Evolutionary conservation across 2,888 invertebrate genomes (phyloP), one percentile per base, ranked within the genome.

Genomic region (Calameuta filiformis): DNA sequence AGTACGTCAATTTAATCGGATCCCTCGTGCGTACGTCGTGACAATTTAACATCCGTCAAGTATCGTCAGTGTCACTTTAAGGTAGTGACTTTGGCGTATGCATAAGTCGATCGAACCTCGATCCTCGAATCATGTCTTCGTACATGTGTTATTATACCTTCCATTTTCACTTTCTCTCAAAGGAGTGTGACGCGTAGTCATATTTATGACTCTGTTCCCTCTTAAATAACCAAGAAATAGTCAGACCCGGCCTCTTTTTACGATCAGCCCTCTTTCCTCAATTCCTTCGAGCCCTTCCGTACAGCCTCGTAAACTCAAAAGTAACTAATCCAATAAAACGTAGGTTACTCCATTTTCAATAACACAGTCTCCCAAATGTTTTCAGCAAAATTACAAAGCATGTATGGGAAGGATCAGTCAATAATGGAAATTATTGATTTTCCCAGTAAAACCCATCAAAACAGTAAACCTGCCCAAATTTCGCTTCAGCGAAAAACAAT

Each of bases 181-280:
- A 73, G 75, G 34, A 56, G 73, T 35, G 56, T 73, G 75, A 35
- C 76, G 78, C 56, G 68, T 35, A 68, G 75, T 71, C 73, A 76
- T 76, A 73, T 78, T 78, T 78, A 78, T 73, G 76, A 75, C 76
- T 76, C 35, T 68, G 78, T 73, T 71, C 75, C 68, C 76, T 73
- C 78, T 76, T 71, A 40, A 77, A 77, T 77, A 77, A 78, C 78
- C 35, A 75, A 78, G 73, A 73, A 78, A 78, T 76, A 71, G 76
- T 40, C 78, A 71, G 78, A 78, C 75, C 78, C 75, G 73, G 73
- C 73, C 73, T 68, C 75, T 76, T 75, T 78, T 78, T 78, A 78
- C 35, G 78, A 76, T 76, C 76, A 76, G 75, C 73, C 73, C 73
- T 75, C 71, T 40, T 75, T 40, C 56, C 75, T 71, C 69, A 69